These are phyloP conservation scores for Eubasilissa splendida DNA, from an alignment of 2,888 invertebrate species.

Conservation along the genomic window DNA sequence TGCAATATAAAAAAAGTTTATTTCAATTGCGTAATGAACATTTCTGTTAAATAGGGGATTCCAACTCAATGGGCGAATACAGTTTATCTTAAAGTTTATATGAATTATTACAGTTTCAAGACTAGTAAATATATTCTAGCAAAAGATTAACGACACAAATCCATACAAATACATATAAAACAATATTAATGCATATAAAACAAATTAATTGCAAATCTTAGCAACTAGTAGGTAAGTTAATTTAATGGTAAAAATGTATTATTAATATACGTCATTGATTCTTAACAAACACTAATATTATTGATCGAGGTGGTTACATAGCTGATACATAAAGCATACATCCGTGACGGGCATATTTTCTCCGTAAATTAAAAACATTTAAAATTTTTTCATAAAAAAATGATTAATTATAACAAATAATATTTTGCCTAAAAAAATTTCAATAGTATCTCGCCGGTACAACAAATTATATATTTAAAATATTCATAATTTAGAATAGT, in stretches of 20 bases:
- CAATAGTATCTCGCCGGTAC: too few relatives aligned
- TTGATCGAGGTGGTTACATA: constrained; percentile 21
- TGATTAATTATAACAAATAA: too few relatives aligned
- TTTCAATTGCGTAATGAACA: constrained; percentile 43
- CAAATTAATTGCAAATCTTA: constrained; percentile 17
- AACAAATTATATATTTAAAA: too few relatives aligned
- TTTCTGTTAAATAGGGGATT: constrained; percentile 28
- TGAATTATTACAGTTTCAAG: constrained; percentile 44
- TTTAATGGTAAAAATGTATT: constrained; percentile 32
- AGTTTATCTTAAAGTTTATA: constrained; percentile 38
- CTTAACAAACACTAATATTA: constrained; percentile 23
- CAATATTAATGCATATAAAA: constrained; percentile 20
- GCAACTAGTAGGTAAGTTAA: constrained; percentile 31
- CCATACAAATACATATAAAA: constrained; percentile 40
- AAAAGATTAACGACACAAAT: constrained; percentile 31
- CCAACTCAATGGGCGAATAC: constrained; percentile 13
- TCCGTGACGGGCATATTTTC: not conserved
- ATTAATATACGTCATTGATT: constrained; percentile 4
- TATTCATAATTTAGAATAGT: too few relatives aligned
- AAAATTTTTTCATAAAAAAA: too few relatives aligned
- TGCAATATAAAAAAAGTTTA: constrained; percentile 49
- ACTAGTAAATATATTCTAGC: constrained; percentile 55
- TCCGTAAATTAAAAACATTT: too few relatives aligned
- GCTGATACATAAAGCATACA: not conserved
- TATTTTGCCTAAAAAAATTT: too few relatives aligned